phyloP scores from a whole-genome alignment of 2,113 vertebrate genomes.

The Pseudorhombus dupliciocellatus region DNA sequence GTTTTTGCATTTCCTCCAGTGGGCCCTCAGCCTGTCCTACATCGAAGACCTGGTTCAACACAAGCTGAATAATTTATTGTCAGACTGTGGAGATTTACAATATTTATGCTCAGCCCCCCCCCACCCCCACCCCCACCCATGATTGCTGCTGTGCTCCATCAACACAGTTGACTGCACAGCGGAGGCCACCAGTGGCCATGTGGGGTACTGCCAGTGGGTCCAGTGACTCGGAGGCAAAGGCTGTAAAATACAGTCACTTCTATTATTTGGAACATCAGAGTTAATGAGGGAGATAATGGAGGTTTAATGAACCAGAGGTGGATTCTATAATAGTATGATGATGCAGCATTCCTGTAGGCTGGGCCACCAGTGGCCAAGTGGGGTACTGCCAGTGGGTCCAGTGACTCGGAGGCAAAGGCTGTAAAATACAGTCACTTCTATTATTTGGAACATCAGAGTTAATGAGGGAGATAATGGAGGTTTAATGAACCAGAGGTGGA shows the following conservation, averaged over 20 bases:
- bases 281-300: no score
- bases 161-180: constrained; percentile 42
- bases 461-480: no score
- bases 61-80: constrained; percentile 62
- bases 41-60: constrained; percentile 28
- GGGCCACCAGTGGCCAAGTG: no score
- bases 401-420: no score
- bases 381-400: no score
- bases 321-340: no score
- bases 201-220: constrained; percentile 2
- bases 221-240: background rate
- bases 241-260: background rate
- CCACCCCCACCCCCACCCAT: background rate
- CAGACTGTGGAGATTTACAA: constrained; percentile 41
- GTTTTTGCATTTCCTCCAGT: background rate
- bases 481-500: no score
- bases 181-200: constrained; percentile 9
- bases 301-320: no score
- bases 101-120: constrained; percentile 50
- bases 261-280: background rate
- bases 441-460: no score
- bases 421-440: no score
- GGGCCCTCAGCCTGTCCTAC: constrained; percentile 14
- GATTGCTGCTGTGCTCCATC: constrained; percentile 37
- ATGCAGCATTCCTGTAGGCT: constrained; percentile 14